Conservation (phyloP, 2,888 invertebrate genomes). For the Anodontia alba region DNA sequence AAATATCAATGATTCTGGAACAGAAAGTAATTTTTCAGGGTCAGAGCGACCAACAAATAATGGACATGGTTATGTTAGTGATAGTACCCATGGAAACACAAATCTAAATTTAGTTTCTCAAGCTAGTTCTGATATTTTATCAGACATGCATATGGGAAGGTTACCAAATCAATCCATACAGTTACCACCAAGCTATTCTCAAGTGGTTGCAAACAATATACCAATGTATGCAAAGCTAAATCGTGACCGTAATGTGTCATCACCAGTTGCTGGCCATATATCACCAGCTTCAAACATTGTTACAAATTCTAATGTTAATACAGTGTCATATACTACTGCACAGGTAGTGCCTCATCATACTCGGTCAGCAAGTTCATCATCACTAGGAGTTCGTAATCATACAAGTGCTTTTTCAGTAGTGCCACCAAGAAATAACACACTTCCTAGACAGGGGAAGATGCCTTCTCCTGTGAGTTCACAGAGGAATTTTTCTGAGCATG, state of each 20-base stretch:
- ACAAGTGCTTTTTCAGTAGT: slow-evolving; percentile 78
- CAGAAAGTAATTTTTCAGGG: slow-evolving; percentile 64
- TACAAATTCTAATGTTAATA: slow-evolving; percentile 53
- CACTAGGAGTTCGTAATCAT: slow-evolving; percentile 66
- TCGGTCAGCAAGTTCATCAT: slow-evolving; percentile 75
- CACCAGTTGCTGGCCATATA: slow-evolving; percentile 25
- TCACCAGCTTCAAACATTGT: slow-evolving; percentile 45
- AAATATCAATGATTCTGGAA: slow-evolving; percentile 75
- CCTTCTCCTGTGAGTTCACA: slow-evolving; percentile 21
- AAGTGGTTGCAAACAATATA: slow-evolving; percentile 42
- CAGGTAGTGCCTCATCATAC: slow-evolving; percentile 65
- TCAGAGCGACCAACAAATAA: slow-evolving; percentile 62
- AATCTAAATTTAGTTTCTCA: slow-evolving; percentile 70
- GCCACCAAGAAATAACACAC: slow-evolving; percentile 73
- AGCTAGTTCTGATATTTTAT: slow-evolving; percentile 65
- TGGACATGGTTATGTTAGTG: slow-evolving; percentile 61
- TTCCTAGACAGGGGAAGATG: slow-evolving; percentile 70
- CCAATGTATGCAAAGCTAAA: slow-evolving; percentile 43
- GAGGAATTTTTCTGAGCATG: slow-evolving; percentile 34
- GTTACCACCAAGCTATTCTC: slow-evolving; percentile 50
- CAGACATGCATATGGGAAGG: slow-evolving; percentile 40
- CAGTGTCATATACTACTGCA: slow-evolving; percentile 57
- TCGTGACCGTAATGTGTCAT: slow-evolving; percentile 40
- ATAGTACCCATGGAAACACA: slow-evolving; percentile 52
- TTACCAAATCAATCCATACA: slow-evolving; percentile 34